Evolutionary conservation across 2,888 invertebrate genomes (phyloP), one percentile per base, ranked within the genome.

Genomic region (Pantelozetes paolii): DNA sequence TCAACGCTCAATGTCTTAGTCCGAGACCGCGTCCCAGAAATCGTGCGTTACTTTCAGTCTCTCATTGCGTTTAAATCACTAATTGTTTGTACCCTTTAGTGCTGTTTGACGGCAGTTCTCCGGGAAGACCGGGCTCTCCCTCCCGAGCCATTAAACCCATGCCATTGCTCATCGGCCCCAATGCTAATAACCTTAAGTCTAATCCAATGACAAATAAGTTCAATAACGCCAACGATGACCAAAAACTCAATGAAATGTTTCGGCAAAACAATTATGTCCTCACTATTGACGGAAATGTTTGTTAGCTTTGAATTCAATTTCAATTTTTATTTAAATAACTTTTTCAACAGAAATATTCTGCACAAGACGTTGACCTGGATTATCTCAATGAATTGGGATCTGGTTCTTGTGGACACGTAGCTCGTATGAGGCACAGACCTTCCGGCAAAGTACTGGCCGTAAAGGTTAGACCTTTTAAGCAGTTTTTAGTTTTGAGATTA

Each of bases 371-470:
- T 20, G 73, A 73, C 67, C 75, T 78, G 23, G 71, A 76, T 45
- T 75, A 77, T 36, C n/a, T 93, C 74, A 92, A 92, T 1, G 94
- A 94, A 83, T 85, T 94, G 74, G 94, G 94, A 73, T 92, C 91
- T 81, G 97, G 97, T 18, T 97, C 97, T 18, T 98, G 97, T 82
- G 98, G 98, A 11, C 95, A 96, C 83, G 98, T 99, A 11, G 92
- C 95, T 45, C 95, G 95, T 84, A 97, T 97, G 96, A 84, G 88
- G 78, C 97, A 97, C 82, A 89, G 87, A 82, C 89, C 90, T 0
- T 94, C 94, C 76, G 87, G 87, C 50, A 88, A 89, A 79, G 87
- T 93, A 74, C 93, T 97, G 80, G 97, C 97, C 78, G 97, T 97
- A 2, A 97, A 97, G 86, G 91, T 91, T 83, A 6, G 28, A 42